Base-by-base conservation (phyloP, 2,888 invertebrate species). In the Amblyjoppa proteus region DNA sequence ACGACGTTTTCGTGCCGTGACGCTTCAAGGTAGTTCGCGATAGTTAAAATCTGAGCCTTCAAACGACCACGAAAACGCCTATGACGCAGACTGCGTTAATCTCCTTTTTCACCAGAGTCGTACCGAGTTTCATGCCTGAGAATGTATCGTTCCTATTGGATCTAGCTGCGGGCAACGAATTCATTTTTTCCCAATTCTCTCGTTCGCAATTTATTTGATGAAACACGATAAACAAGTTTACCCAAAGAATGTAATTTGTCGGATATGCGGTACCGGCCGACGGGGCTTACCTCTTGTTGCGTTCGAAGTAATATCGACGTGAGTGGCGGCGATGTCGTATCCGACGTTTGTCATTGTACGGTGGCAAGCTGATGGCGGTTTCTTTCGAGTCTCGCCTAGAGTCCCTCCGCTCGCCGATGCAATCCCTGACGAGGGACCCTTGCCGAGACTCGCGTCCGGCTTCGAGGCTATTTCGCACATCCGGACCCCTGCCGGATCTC, bases 251-350 rank as follows among this genome's bases (percentile, higher is more conserved):
- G 58, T 61, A 61, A 69, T 74, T 51, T 31, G 53, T 38, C 45
- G 25, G 53, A n/a, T 49, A 0, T 1, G 16, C 28, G 51, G 28
- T 61, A 20, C 71, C 9, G n/a, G 0, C 9, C 28, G 16, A 28
- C 20, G 66, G 73, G 64, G 88, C 92, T 92, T 90, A 92, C 92
- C 92, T 92, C 84, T 84, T 90, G 75, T 89, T 91, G 73, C 91
- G 90, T 6, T 92, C 92, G 84, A 91, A 88, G 86, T 92, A 90
- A 88, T 91, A 92, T 61, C 92, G 90, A 7, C 92, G 91, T 61
- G 92, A 93, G 75, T 91, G 92, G n/a, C 92, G 87, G 56, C 92
- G 90, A 53, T 81, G 83, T 56, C 90, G 89, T 11, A 89, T 88
- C 25, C 91, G 89, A 9, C 91, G 90, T 87, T 89, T 90, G 31